Base-by-base conservation (phyloP, 2,888 invertebrate genomes). In the Agelastica alni region DNA sequence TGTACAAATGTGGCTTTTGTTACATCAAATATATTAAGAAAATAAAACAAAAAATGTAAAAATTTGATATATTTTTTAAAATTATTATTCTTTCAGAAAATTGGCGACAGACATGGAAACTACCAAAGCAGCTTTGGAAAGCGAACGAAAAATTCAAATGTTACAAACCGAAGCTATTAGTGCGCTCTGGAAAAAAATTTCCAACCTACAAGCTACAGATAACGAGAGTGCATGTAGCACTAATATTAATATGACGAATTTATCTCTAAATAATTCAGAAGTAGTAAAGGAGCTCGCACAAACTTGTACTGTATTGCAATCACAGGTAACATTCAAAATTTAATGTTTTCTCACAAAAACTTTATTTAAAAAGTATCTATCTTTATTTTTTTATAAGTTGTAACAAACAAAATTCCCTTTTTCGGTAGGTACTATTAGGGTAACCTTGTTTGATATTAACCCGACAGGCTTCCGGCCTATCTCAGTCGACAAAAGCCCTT, bases 81-180 rank as follows among this genome's bases (percentile, higher is more conserved):
- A n/a, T n/a, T n/a, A n/a, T n/a, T n/a, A n/a, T n/a, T n/a, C 32
- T 56, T 61, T 20, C 52, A 92, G 92, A 66, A 85, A 91, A 79
- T 74, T 93, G 22, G 87, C 89, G 3, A 85, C 85, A 62, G 93
- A 93, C 70, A 90, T 93, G 87, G 88, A 89, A 70, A 85, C 89
- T 9, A 91, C 93, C 0, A 90, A 92, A 73, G 88, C 87, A 1
- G 92, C 91, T 9, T 72, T 93, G 37, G 91, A 92, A 70, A 89
- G 89, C 66, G 93, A 93, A 71, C 80, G 91, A 18, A 91, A 91
- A 70, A 86, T 93, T 51, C 91, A 93, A 65, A 86, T 91, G 70
- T 77, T 93, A 42, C 93, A 93, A 77, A 91, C 92, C 85, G 93
- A 93, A 75, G 93, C 93, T 3, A 93, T 93, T 65, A 90, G 89